These are phyloP conservation scores for Phyllotreta striolata DNA, from an alignment of 2,888 invertebrate genomes.

Conservation along the genomic window DNA sequence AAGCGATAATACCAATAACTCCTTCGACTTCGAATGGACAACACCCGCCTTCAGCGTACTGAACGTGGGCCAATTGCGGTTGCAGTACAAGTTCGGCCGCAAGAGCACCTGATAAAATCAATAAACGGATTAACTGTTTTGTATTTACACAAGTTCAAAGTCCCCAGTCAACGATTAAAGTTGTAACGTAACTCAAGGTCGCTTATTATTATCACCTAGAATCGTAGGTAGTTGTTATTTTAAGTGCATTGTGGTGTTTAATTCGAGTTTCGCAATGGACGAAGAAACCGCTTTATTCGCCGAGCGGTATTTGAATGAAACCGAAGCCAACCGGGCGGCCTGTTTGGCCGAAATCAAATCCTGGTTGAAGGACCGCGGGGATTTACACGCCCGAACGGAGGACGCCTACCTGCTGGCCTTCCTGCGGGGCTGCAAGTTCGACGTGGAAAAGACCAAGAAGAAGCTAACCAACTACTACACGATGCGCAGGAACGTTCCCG, in stretches of 20 bases:
- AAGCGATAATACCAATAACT: conserved; percentile 65
- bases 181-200: no score
- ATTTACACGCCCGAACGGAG: conserved; percentile 61
- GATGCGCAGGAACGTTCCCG: conserved; percentile 65
- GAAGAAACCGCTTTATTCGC: conserved; percentile 32
- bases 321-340: conserved; percentile 47
- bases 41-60: conserved; percentile 75
- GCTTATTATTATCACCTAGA: not conserved
- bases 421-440: conserved; percentile 69
- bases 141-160: not conserved
- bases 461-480: conserved; percentile 68
- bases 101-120: conserved; percentile 53
- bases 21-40: conserved; percentile 78
- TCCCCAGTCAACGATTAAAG: no score
- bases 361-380: conserved; percentile 61
- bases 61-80: conserved; percentile 74
- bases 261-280: not conserved
- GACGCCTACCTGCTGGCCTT: conserved; percentile 65
- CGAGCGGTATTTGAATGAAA: conserved; percentile 53
- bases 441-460: conserved; percentile 65
- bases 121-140: conserved; percentile 4
- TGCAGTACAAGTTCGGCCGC: conserved; percentile 77
- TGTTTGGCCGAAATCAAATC: conserved; percentile 59
- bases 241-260: not conserved
- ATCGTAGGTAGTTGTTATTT: not conserved